These are phyloP conservation scores for Epinephelus awoara DNA, from an alignment of 2,797 vertebrate species.

Conservation along the genomic window DNA sequence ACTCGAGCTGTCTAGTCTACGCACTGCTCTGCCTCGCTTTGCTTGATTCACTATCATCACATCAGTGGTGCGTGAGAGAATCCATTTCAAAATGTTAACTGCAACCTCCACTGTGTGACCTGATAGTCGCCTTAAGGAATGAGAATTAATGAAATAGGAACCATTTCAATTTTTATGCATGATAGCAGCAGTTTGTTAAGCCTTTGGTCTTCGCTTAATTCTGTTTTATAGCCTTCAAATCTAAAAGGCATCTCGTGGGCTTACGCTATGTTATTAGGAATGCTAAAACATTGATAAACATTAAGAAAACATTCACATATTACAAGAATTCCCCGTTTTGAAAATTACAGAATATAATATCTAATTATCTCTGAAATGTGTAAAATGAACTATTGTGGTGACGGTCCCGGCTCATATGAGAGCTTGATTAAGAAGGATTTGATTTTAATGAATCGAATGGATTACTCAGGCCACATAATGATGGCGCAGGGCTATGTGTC, in stretches of 20 bases:
- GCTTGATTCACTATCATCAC: conserved; percentile 66
- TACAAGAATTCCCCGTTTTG: not conserved
- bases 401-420: not conserved
- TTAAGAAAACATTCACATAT: not conserved
- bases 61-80: conserved; percentile 55
- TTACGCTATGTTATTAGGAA: not conserved
- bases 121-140: conserved; percentile 49
- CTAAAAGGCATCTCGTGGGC: not conserved
- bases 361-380: conserved; percentile 16
- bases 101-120: conserved; percentile 53
- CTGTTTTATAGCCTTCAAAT: conserved; percentile 23
- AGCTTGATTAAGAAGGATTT: conserved; percentile 50
- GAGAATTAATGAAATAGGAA: conserved; percentile 44
- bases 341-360: not conserved
- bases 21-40: conserved; percentile 55
- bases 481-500: conserved; percentile 65
- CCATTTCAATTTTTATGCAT: conserved; percentile 38
- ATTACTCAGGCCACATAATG: conserved; percentile 53
- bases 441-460: conserved; percentile 65
- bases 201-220: conserved; percentile 36
- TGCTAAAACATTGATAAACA: not conserved
- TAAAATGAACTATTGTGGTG: conserved; percentile 5
- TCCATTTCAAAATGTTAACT: conserved; percentile 61
- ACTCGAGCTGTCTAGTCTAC: conserved; percentile 59
- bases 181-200: conserved; percentile 19